Base-by-base conservation (phyloP, 92 coral and sea anemone species). In the Desmophyllum pertusum region DNA sequence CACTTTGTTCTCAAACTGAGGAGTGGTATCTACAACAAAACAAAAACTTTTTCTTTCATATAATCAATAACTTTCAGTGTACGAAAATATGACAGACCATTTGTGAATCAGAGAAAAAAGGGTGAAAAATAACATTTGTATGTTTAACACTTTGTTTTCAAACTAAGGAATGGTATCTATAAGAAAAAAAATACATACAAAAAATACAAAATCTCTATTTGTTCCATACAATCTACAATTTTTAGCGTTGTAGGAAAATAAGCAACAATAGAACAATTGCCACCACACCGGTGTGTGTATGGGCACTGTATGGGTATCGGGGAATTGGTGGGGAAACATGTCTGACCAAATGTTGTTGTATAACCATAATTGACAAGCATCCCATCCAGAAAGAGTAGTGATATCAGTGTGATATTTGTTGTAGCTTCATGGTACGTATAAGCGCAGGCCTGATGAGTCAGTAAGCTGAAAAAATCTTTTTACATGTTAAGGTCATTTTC, bases 1-100 rank as follows among this genome's bases (percentile, higher is more conserved):
- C 31, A 48, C 72, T 33, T 11, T 8, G 46, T 18, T 82, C 79
- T 55, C n/a, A 82, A 53, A 72, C 72, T 3, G 37, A 18, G 86
- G 86, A 15, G 55, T 72, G 25, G 86, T 82, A 43, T 82, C 86
- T 82, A 55, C 61, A 43, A 70, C 3, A 70, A 73, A 45, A 17
- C 18, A 53, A 6, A n/a, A n/a, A n/a, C n/a, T n/a, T n/a, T n/a
- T n/a, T n/a, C n/a, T n/a, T n/a, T n/a, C n/a, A 39, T 1, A 71
- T 10, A 17, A 38, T 5, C 3, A 38, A 0, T 71, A 19, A 71
- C 46, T n/a, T n/a, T 45, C 11, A 50, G 18, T 50, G 55, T 13
- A 5, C 18, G 15, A 50, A 50, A 21, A 21, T 13, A 46, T n/a
- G n/a, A 50, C 55, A 50, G 18, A 5, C 18, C 18, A 21, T 50